These are phyloP conservation scores for Glaucopsyche alexis DNA, from an alignment of 2,888 invertebrate genomes.

Conservation along the genomic window DNA sequence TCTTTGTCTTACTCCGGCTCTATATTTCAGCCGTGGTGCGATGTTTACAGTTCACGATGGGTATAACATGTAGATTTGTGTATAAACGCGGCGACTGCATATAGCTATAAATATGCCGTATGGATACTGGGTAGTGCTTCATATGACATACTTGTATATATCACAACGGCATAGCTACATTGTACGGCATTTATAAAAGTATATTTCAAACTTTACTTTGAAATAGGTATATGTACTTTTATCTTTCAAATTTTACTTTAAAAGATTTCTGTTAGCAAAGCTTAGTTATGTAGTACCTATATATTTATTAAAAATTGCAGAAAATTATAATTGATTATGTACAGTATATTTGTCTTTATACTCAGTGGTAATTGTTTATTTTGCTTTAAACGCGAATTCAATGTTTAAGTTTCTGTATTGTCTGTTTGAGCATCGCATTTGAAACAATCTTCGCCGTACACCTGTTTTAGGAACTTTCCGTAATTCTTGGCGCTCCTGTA, in stretches of 20 bases:
- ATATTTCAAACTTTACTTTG: not conserved
- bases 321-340: not conserved
- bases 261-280: not conserved
- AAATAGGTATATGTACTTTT: too few relatives aligned
- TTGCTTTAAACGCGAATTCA: constrained; percentile 13
- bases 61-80: not conserved
- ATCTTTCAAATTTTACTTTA: not conserved
- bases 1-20: constrained; percentile 6
- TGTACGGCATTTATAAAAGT: not conserved
- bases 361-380: not conserved
- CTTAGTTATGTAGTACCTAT: not conserved
- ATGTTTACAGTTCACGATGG: not conserved
- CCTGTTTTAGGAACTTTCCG: constrained; percentile 22
- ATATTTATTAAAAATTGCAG: not conserved
- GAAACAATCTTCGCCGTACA: constrained; percentile 22
- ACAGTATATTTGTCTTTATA: not conserved
- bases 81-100: constrained; percentile 4
- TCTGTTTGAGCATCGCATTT: constrained; percentile 14
- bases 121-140: not conserved
- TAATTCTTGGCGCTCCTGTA: not conserved
- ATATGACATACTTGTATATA: not conserved
- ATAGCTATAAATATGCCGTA: not conserved
- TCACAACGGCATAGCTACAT: too few relatives aligned
- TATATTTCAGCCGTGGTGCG: constrained; percentile 7
- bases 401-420: not conserved